Evolutionary conservation across 2,113 vertebrate species (phyloP), one percentile per base, ranked within the genome.

Genomic region (Antechinus flavipes): DNA sequence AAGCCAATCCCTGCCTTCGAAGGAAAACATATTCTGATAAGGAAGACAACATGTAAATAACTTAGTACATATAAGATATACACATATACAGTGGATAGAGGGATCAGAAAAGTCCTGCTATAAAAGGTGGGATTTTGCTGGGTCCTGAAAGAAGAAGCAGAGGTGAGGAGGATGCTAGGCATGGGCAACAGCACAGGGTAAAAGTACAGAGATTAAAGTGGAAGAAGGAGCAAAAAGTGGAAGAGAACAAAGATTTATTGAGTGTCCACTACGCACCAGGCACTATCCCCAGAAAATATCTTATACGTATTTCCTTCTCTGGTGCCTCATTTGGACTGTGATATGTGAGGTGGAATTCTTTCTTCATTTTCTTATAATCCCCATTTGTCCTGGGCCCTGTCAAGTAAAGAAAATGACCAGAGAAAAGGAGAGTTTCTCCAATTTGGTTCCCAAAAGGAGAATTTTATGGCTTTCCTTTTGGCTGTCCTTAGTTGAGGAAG

Each of bases 231-330:
- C 16, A 84, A n/a, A 84, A 84, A 84, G 68, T 84, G 16, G 16
- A 84, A 84, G 84, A 84, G 47, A 90, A 46, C 47, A 52, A 42
- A 19, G 84, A 14, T 96, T 90, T 90, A 92, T 68, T 93, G 49
- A 94, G 47, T 10, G 7, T 10, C 26, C 91, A 90, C 53, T 76
- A 61, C 53, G 90, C 52, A 47, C 56, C 61, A 91, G 53, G 49
- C 91, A 46, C 84, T 90, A 25, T 42, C 16, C 68, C 35, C 58
- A 35, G 58, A 68, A 68, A 68, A 22, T 76, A 42, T 76, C 68
- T 84, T 42, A 42, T n/a, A 42, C 6, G 22, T 42, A 22, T 84
- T 84, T 42, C 42, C n/a, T 84, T 35, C 19, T 22, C n/a, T 42
- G 5, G 2, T 84, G 7, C 7, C 16, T 84, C 14, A n/a, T 84